Base-by-base conservation (phyloP, 2,888 invertebrate genomes). In the Romanomermis culicivorax region DNA sequence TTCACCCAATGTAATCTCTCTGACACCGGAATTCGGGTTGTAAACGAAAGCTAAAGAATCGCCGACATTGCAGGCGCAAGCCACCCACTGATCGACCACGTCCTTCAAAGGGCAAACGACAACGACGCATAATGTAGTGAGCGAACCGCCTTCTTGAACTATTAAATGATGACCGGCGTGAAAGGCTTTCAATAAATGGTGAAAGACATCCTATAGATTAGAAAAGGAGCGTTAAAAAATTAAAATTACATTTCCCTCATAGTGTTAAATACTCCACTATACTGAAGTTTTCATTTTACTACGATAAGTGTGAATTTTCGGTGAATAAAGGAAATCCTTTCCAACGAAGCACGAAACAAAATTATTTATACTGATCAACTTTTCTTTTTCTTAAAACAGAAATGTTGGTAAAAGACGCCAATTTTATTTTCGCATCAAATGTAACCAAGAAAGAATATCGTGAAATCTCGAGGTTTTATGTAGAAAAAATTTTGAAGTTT, bases 11-110 rank as follows among this genome's bases (percentile, higher is more conserved):
- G 54, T 84, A 59, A 85, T 76, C 71, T 87, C 86, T 52, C 85
- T 73, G 7, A 87, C 81, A n/a, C 86, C 86, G 67, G 76, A 69
- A 64, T 79, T 78, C 11, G 79, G 77, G 62, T 75, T 76, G 71
- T 83, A 85, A 56, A 87, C 81, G 67, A 85, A 87, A n/a, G 83
- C 85, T 60, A 85, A 74, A 49, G 83, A 83, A 68, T 87, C 86
- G 0, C 86, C 86, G 24, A 87, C 85, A 70, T 86, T 87, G 67
- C 85, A 85, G 51, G 81, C 80, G 68, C 86, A 86, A 42, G 83
- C 82, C 50, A 82, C 73, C 67, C 70, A 76, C 59, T 73, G 69
- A 48, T 64, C 64, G 1, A 68, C 43, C n/a, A 36, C 27, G 26
- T 53, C n/a, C 1, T 20, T 20, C 50, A 81, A 66, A 51, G 81